phyloP scores from a whole-genome alignment of 2,888 invertebrate genomes.

The Tetragnatha montana region DNA sequence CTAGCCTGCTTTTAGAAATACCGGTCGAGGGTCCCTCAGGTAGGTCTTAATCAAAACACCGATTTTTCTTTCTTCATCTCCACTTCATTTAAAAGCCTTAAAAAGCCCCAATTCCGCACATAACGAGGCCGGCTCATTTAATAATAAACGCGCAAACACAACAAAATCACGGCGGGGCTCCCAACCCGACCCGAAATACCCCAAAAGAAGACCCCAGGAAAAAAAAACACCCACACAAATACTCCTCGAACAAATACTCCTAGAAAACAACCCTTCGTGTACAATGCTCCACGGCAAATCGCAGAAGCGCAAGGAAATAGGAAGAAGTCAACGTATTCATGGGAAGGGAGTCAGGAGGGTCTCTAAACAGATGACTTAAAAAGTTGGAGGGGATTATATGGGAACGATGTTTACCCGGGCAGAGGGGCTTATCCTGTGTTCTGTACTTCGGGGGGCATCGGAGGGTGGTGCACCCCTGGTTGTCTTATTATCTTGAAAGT shows the following conservation, averaged over 20 bases:
- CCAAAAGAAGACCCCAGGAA: background rate
- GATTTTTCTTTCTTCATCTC: no score
- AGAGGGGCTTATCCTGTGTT: constrained; percentile 50
- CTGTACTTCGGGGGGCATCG: constrained; percentile 13
- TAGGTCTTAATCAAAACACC: no score
- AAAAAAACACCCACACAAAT: background rate
- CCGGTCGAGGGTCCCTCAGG: no score
- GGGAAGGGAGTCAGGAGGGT: constrained; percentile 52
- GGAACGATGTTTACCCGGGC: constrained; percentile 44
- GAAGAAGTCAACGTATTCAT: constrained; percentile 57
- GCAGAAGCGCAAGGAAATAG: background rate
- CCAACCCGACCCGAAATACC: background rate
- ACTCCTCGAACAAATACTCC: background rate
- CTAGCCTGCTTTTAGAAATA: background rate
- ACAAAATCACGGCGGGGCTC: no score
- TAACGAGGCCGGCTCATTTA: no score
- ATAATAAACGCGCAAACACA: no score
- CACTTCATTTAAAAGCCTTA: no score
- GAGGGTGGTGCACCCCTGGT: constrained; percentile 17
- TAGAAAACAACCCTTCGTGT: background rate
- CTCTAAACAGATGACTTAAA: constrained; percentile 66
- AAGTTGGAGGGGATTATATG: constrained; percentile 50
- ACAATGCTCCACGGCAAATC: background rate
- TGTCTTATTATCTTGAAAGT: constrained; percentile 49
- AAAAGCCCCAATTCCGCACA: no score